A percentile compares a stretch with the other conserved stretches of the same genome.
These are phyloP conservation scores for Entomyzon cyanotis DNA, from an alignment of 2,113 vertebrate genomes.

Conservation along the genomic window DNA sequence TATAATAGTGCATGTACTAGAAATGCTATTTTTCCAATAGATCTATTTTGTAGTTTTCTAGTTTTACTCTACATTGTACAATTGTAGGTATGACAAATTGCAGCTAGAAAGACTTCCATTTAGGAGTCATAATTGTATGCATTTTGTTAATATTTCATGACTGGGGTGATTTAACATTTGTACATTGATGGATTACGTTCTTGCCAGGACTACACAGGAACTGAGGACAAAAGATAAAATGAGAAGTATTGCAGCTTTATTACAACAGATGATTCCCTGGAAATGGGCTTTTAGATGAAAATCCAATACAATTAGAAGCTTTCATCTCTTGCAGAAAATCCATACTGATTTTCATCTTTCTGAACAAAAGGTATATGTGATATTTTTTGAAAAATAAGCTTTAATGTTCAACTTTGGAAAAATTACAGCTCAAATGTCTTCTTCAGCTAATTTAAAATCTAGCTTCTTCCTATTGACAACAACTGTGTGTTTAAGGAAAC, in stretches of 20 bases:
- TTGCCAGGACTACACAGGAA: background rate
- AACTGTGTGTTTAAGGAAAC: background rate
- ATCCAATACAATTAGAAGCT: background rate
- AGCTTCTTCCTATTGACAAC: background rate
- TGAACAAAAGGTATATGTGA: background rate
- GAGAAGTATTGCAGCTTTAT: background rate
- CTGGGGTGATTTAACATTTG: conserved; percentile 17
- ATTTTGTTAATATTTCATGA: conserved; percentile 49
- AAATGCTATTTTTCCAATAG: conserved; percentile 27
- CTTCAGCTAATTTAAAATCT: background rate
- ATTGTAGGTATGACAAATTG: conserved; percentile 31
- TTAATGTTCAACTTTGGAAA: background rate
- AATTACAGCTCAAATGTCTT: background rate
- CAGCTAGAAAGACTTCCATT: conserved; percentile 37
- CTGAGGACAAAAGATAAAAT: background rate
- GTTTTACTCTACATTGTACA: background rate
- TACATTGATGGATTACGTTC: conserved; percentile 29
- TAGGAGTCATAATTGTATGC: conserved; percentile 47
- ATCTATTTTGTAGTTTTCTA: background rate
- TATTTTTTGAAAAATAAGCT: background rate
- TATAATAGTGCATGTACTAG: conserved; percentile 19
- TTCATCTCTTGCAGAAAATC: conserved; percentile 9
- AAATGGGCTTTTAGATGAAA: conserved; percentile 2
- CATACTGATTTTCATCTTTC: background rate
- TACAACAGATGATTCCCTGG: background rate